phyloP scores from a whole-genome alignment of 37 sponge, comb jelly and placozoan species.

The Ianthella basta region DNA sequence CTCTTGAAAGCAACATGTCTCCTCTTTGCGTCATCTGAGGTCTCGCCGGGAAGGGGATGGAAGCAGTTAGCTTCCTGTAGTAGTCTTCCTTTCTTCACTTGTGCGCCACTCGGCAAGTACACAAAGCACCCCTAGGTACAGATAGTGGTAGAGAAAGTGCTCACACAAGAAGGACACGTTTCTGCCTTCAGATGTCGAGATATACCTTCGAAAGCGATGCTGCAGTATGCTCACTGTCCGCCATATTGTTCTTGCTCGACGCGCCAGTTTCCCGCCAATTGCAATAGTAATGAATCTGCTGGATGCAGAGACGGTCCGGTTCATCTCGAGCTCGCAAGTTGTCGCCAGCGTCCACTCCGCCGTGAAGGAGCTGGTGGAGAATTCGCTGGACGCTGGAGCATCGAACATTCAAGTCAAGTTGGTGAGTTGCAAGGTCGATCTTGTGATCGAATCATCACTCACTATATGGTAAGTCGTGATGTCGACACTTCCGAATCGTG shows the following conservation, averaged over 20 bases:
- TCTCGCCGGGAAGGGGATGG: slow-evolving; percentile 57
- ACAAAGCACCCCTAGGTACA: slow-evolving; percentile 40
- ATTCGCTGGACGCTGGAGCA: slow-evolving; percentile 84
- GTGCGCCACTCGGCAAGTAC: slow-evolving; percentile 4
- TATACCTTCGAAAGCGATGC: neutral
- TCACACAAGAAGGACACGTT: too few species aligned
- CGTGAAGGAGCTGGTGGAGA: slow-evolving; percentile 92
- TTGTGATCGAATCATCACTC: neutral
- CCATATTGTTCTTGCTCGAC: neutral
- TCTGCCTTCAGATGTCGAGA: neutral
- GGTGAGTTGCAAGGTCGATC: too few species aligned
- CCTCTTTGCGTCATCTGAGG: slow-evolving; percentile 24
- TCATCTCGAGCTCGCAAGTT: slow-evolving; percentile 77
- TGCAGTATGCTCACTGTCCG: neutral
- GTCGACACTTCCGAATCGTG: too few species aligned
- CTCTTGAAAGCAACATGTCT: slow-evolving; percentile 22
- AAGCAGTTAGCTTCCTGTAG: slow-evolving; percentile 13
- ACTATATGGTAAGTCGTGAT: too few species aligned
- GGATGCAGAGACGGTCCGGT: slow-evolving; percentile 49
- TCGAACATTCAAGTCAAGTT: slow-evolving; percentile 73
- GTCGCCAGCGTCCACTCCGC: slow-evolving; percentile 76
- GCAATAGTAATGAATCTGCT: slow-evolving; percentile 50
- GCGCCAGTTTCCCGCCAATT: neutral
- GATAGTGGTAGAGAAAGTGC: neutral
- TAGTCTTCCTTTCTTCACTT: neutral